A percentile compares a stretch with the other conserved stretches of the same genome.
Evolutionary conservation across 2,113 vertebrate species (phyloP).

Genomic region (Cyprinus carpio): DNA sequence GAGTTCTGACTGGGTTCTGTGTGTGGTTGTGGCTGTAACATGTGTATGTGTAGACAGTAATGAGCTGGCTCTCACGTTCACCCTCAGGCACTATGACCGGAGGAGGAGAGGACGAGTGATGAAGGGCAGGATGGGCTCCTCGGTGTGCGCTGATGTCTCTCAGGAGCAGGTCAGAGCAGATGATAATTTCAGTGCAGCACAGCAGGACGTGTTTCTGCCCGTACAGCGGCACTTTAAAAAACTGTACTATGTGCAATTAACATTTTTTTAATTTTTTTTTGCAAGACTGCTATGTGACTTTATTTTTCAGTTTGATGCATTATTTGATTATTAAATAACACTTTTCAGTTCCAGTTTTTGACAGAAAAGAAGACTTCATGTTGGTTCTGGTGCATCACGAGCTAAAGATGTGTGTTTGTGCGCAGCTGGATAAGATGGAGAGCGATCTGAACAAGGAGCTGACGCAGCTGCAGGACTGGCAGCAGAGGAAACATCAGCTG

Average conservation of each 20-base stretch:
- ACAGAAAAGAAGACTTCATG: not conserved
- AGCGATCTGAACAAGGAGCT: conserved; percentile 80
- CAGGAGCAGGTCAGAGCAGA: conserved; percentile 83
- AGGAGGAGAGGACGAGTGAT: conserved; percentile 83
- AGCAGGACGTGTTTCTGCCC: not conserved
- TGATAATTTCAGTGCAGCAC: not conserved
- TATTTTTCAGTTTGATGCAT: no score
- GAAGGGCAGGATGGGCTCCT: conserved; percentile 94
- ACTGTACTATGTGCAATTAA: not conserved
- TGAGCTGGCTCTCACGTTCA: not conserved
- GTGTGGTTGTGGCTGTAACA: no score
- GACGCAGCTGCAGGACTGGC: conserved; percentile 72
- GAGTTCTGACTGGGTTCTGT: no score
- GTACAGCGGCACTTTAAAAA: not conserved
- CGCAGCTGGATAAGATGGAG: conserved; percentile 88
- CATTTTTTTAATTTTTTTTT: no score
- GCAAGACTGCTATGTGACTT: no score
- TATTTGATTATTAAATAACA: not conserved
- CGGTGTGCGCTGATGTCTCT: conserved; percentile 81
- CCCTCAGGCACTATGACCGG: conserved; percentile 93
- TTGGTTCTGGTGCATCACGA: not conserved
- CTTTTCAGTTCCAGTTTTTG: not conserved
- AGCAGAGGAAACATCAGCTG: conserved; percentile 81
- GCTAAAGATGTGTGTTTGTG: conserved; percentile 13
- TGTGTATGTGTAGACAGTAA: not conserved